Evolutionary conservation across 2,888 invertebrate species (phyloP).

Genomic region (Amaurobius ferox): DNA sequence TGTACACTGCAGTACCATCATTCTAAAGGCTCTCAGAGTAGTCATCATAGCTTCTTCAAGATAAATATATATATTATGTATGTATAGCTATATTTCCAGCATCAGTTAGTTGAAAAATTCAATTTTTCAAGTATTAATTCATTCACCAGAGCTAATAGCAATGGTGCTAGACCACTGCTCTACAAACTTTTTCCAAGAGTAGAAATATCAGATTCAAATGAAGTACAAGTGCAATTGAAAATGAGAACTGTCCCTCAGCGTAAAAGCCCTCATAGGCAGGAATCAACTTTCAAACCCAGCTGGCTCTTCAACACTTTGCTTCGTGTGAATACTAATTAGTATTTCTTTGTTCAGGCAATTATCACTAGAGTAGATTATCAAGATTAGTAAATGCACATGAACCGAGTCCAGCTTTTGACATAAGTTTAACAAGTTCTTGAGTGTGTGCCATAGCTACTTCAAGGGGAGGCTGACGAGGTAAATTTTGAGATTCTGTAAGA

Average conservation of each 20-base stretch:
- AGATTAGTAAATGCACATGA: slow-evolving; percentile 97
- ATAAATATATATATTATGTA: slow-evolving; percentile 38
- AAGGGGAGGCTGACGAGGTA: slow-evolving; percentile 92
- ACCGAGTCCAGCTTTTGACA: slow-evolving; percentile 92
- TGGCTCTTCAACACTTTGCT: not conserved
- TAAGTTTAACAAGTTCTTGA: slow-evolving; percentile 89
- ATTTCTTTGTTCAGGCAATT: slow-evolving; percentile 12
- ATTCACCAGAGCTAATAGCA: slow-evolving; percentile 68
- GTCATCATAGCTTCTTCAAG: slow-evolving; percentile 44
- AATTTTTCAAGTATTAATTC: slow-evolving; percentile 29
- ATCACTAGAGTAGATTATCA: slow-evolving; percentile 80
- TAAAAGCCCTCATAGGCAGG: slow-evolving; percentile 38
- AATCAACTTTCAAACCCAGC: slow-evolving; percentile 21
- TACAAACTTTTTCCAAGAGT: slow-evolving; percentile 64
- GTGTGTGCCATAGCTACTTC: slow-evolving; percentile 95
- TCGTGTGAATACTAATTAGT: not conserved
- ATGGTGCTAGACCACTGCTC: slow-evolving; percentile 61
- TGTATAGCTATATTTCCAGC: slow-evolving; percentile 21
- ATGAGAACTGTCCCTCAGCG: slow-evolving; percentile 44
- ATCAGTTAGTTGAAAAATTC: slow-evolving; percentile 19
- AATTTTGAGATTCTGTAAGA: slow-evolving; percentile 89
- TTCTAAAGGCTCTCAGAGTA: slow-evolving; percentile 41
- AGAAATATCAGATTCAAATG: slow-evolving; percentile 61
- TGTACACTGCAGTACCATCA: slow-evolving; percentile 50
- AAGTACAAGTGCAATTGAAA: slow-evolving; percentile 68